These are phyloP conservation scores for Drosophila subquinaria DNA, from an alignment of 2,888 invertebrate genomes.

Conservation along the genomic window DNA sequence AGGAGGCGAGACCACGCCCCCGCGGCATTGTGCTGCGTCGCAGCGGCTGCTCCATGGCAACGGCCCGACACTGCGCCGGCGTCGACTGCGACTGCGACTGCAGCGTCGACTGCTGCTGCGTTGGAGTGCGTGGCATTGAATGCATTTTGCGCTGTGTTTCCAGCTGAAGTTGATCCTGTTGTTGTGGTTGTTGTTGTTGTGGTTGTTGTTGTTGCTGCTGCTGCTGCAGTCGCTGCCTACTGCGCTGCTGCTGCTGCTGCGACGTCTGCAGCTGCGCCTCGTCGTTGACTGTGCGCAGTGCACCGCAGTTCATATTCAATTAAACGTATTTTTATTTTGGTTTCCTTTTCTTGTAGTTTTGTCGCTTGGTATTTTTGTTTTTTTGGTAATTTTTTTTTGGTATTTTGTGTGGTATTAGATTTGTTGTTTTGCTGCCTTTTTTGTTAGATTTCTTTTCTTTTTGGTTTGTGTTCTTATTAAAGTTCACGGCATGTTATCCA, in stretches of 20 bases:
- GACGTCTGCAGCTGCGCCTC: slow-evolving; percentile 63
- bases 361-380: slow-evolving; percentile 2
- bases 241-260: slow-evolving; percentile 35
- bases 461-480: slow-evolving; percentile 56
- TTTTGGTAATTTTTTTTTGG: slow-evolving; percentile 58
- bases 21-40: slow-evolving; percentile 84
- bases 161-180: slow-evolving; percentile 39
- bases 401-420: slow-evolving; percentile 37
- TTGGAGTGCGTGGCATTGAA: slow-evolving; percentile 70
- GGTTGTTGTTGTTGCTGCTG: slow-evolving; percentile 31
- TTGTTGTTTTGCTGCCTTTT: slow-evolving; percentile 16
- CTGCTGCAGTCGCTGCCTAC: slow-evolving; percentile 33
- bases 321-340: slow-evolving; percentile 1
- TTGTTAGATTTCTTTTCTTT: slow-evolving; percentile 21
- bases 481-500: slow-evolving; percentile 50
- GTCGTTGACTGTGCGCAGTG: slow-evolving; percentile 83
- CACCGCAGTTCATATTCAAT: slow-evolving; percentile 84
- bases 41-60: slow-evolving; percentile 69
- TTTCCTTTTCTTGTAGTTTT: slow-evolving; percentile 29
- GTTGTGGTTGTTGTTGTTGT: slow-evolving; percentile 25
- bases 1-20: slow-evolving; percentile 85
- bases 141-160: slow-evolving; percentile 62
- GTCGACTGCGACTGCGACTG: slow-evolving; percentile 25
- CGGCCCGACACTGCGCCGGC: slow-evolving; percentile 45
- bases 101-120: slow-evolving; percentile 18